Percentiles rank a stretch among this genome's conserved stretches.
phyloP scores from a whole-genome alignment of 2,888 invertebrate species.

The Phengaris alcon region DNA sequence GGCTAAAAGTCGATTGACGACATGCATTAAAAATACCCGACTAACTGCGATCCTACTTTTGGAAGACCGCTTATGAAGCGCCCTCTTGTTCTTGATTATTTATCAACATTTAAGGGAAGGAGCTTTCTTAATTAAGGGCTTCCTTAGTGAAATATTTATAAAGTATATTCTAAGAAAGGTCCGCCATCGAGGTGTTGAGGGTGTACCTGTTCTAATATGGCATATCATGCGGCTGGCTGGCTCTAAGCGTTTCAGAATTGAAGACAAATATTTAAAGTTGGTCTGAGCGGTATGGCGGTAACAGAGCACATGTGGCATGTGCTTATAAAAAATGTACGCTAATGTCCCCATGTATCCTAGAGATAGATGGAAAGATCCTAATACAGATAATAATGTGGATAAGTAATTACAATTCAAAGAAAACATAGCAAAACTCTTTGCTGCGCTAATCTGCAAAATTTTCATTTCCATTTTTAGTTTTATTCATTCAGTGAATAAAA shows the following conservation, averaged over 20 bases:
- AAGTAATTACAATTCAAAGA: no score
- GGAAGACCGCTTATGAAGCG: no score
- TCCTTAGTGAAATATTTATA: not conserved
- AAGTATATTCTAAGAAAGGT: not conserved
- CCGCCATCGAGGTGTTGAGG: not conserved
- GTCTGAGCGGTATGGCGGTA: constrained; percentile 62
- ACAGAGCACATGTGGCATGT: constrained; percentile 64
- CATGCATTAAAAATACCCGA: not conserved
- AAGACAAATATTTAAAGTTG: constrained; percentile 74
- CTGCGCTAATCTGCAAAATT: no score
- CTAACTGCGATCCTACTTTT: no score
- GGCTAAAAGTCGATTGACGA: not conserved
- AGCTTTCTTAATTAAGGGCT: not conserved
- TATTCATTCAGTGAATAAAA: no score
- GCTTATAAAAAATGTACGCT: constrained; percentile 56
- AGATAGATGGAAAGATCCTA: constrained; percentile 46
- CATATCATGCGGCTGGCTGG: constrained; percentile 60
- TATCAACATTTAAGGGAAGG: no score
- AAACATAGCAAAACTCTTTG: no score
- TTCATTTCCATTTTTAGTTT: no score
- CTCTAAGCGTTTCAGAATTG: constrained; percentile 73
- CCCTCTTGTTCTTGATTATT: no score
- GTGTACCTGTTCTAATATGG: constrained; percentile 36
- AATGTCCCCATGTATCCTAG: constrained; percentile 47
- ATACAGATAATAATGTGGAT: no score